Evolutionary conservation across 2,888 invertebrate species (phyloP).

Genomic region (Chesias legatella): DNA sequence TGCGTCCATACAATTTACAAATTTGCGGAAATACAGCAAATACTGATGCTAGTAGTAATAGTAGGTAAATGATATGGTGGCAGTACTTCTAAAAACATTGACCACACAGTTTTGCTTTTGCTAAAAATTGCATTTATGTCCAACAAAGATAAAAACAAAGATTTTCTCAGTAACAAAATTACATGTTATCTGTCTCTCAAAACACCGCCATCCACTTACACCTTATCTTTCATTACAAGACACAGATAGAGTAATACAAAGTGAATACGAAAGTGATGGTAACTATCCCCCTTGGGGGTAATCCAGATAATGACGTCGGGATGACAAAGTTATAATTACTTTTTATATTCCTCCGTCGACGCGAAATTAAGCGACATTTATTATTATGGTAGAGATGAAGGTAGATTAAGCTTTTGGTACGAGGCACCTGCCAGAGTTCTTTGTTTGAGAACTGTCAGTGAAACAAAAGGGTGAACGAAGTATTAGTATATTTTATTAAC

Average conservation of each 20-base stretch:
- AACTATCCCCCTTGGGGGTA: constrained; percentile 36
- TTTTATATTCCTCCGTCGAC: constrained; percentile 49
- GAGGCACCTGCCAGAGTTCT: neutral
- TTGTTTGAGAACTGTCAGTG: neutral
- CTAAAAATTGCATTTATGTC: no score
- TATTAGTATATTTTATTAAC: no score
- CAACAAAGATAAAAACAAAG: no score
- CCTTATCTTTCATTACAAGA: neutral
- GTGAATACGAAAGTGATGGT: constrained; percentile 40
- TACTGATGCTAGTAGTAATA: no score
- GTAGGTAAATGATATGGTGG: no score
- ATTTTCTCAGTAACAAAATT: no score
- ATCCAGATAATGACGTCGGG: constrained; percentile 47
- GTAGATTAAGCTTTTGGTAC: constrained; percentile 18
- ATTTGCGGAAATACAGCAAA: no score
- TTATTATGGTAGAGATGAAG: constrained; percentile 20
- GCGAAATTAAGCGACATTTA: constrained; percentile 37
- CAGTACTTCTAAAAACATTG: no score
- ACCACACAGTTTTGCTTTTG: no score
- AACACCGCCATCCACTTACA: neutral
- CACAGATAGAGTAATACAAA: constrained; percentile 31
- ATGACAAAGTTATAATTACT: constrained; percentile 63
- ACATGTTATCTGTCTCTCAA: neutral
- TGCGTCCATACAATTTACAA: no score
- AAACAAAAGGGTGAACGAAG: no score